Evolutionary conservation across 2,797 vertebrate species (phyloP), one percentile per base, ranked within the genome.

Genomic region (Caiman crocodilus): DNA sequence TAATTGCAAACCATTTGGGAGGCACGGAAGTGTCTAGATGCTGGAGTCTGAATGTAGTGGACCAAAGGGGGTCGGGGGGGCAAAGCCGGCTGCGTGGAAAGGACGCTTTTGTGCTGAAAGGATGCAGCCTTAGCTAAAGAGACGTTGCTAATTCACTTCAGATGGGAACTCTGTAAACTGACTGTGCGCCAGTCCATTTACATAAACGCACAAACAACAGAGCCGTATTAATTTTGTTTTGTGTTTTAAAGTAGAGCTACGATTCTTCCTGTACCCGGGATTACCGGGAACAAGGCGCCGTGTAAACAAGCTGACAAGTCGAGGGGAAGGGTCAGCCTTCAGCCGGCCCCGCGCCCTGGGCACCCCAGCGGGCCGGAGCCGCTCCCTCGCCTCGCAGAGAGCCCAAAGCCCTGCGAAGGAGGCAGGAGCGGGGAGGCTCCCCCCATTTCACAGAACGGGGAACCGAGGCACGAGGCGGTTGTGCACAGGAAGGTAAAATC

Each of bases 181-280:
- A 97, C 94, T 95, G 92, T 84, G 93, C 96, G 96, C 96, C 95
- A 97, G 94, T 87, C 95, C 67, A 85, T 96, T 97, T 96, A 96
- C 96, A 96, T 86, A 96, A 96, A 96, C 56, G 92, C 95, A 87
- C 96, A 96, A 96, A 96, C 96, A 96, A 96, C 96, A 96, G 95
- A 88, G 85, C 94, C 76, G 88, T 86, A 93, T 96, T 96, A 95
- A 96, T 97, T 96, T 96, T 96, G 96, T 96, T 17, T 69, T 71
- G n/a, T n/a, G n/a, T 23, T 25, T 26, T 50, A 3, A 67, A 96
- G 97, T 96, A 94, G 96, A 96, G 91, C 93, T 94, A 93, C 90
- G 93, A 95, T 94, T 94, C 67, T 96, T 96, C 95, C 94, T 95
- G 96, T 94, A 94, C 96, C 95, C 94, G 75, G 94, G 96, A 94